Conservation (phyloP, 1,140 invertebrate genomes). For the Rhopalosiphum padi region DNA sequence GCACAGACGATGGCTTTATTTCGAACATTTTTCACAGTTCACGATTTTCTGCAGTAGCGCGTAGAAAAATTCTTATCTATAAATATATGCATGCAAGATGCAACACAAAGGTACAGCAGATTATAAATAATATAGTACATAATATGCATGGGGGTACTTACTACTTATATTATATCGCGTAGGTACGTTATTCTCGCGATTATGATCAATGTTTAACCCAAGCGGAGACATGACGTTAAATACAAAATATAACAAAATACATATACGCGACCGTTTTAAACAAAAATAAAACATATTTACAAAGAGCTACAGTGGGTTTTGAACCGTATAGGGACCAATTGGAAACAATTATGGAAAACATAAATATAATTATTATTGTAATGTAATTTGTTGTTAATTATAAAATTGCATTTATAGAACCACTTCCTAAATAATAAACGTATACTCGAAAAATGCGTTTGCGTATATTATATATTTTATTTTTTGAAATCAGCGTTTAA, state of each 20-base stretch:
- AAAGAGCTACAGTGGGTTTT: background rate
- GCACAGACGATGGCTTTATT: background rate
- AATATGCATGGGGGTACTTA: background rate
- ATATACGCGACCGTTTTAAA: background rate
- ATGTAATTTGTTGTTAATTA: background rate
- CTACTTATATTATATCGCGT: background rate
- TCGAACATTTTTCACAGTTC: background rate
- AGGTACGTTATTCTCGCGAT: background rate
- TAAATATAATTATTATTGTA: background rate
- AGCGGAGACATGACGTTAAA: background rate
- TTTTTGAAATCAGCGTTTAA: slow-evolving; percentile 27
- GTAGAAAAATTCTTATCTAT: background rate
- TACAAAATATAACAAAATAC: background rate
- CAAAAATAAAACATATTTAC: background rate
- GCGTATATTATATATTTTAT: background rate
- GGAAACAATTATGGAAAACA: background rate
- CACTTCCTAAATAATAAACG: background rate
- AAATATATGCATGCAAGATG: background rate
- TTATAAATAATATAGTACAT: background rate
- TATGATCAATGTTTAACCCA: background rate
- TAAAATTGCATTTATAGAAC: background rate
- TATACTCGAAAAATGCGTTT: background rate
- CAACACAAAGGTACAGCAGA: background rate
- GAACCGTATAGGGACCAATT: background rate
- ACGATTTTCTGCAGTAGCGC: background rate